Percentiles rank a stretch among this genome's conserved stretches.
Conservation (phyloP, 2,113 vertebrate genomes). For the Aptenodytes forsteri region DNA sequence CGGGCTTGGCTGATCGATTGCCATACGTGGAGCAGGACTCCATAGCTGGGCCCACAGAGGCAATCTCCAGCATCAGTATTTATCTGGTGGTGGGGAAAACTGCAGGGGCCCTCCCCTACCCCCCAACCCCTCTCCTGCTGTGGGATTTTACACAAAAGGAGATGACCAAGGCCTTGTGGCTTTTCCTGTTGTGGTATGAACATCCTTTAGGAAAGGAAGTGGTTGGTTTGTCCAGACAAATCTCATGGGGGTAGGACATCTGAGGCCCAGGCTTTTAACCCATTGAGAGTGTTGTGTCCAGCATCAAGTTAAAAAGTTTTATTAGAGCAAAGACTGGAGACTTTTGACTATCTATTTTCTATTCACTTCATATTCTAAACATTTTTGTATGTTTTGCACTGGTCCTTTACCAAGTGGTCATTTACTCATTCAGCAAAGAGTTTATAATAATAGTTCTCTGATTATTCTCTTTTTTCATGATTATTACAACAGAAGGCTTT, state of each 20-base stretch:
- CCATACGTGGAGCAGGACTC: rapidly evolving
- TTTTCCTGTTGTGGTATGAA: background rate
- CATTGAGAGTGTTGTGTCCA: background rate
- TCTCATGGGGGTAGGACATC: background rate
- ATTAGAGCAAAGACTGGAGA: background rate
- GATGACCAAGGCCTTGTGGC: background rate
- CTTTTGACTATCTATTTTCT: background rate
- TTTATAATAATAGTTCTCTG: background rate
- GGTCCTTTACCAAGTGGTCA: background rate
- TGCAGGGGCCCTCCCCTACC: background rate
- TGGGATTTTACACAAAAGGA: background rate
- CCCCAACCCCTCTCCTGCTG: background rate
- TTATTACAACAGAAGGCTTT: background rate
- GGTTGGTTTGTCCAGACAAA: constrained; percentile 19
- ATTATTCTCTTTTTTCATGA: background rate
- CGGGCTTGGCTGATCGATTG: background rate
- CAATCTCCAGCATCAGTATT: background rate
- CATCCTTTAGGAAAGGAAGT: constrained; percentile 16
- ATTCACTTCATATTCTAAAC: background rate
- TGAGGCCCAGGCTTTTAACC: background rate
- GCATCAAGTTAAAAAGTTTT: background rate
- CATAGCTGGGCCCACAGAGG: background rate
- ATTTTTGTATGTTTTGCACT: background rate
- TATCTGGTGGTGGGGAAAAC: background rate
- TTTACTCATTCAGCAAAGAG: background rate